Evolutionary conservation across 2,888 invertebrate species (phyloP), one percentile per base, ranked within the genome.

Genomic region (Odontomyia ornata): DNA sequence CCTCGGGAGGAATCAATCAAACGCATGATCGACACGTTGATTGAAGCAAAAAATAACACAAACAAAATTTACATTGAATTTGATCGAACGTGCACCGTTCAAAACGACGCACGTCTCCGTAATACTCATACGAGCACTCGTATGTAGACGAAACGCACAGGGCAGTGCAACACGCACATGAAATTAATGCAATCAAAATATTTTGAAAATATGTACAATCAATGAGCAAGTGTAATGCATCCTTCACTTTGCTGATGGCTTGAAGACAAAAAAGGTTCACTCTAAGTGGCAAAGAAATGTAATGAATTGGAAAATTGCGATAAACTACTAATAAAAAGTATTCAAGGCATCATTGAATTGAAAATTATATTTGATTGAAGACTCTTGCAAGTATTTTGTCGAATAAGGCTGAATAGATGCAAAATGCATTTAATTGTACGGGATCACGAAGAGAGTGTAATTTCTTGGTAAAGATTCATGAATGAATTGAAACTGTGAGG

Each of bases 1-100:
- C 47, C 47, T 46, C 81, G 80, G 76, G 79, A 80, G 81, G 80
- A 81, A 81, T 81, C 81, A 81, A 81, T 81, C 81, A 81, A 81
- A 81, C 79, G 78, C 80, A 80, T 81, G 81, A 81, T 81, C 80
- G 81, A 81, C 81, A 82, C 80, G 80, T 81, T 82, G 82, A 82
- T 82, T 82, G 82, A 82, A 82, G 82, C 78, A 80, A 81, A 82
- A 82, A 81, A 80, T 81, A 81, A 80, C 80, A 81, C 79, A 60
- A 3, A 60, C 80, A 77, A 77, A 76, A 75, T 76, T 75, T 71
- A 76, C 62, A 69, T 77, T 78, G 71, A 56, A 77, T 46, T 71
- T 23, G 72, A 73, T 64, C 36, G 62, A 57, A 46, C 60, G 13
- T 15, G n/a, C 27, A 23, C 25, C 9, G 21, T 21, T 43, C 9